Evolutionary conservation across 2,797 vertebrate species (phyloP), one percentile per base, ranked within the genome.

Genomic region (Myripristis murdjan): DNA sequence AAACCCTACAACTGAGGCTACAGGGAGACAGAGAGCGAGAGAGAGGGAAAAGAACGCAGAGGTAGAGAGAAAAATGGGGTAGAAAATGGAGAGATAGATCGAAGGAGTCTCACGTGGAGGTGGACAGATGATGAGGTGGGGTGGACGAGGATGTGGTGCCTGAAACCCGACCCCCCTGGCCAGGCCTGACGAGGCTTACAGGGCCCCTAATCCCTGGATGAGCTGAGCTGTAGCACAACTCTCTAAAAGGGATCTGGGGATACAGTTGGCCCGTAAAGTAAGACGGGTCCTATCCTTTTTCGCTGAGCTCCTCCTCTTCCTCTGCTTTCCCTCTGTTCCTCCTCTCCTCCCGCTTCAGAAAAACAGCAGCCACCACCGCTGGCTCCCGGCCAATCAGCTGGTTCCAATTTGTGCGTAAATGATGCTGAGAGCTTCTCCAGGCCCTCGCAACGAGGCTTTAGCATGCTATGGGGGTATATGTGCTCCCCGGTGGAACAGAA

Each of bases 371-470:
- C 83, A 74, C 78, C 81, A 57, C 46, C 4, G 62, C 79, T 93
- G 91, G 92, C 89, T 57, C 22, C 1, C 18, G 6, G 83, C 93
- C 93, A 91, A 92, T 94, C 93, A 94, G 91, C 93, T 93, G 93
- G 83, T 90, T 92, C 81, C 81, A 88, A 93, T 93, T 93, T 91
- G 83, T 74, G 75, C 78, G 61, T 73, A 74, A 80, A 88, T 41
- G 63, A 63, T 56, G 73, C 47, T 79, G 75, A 89, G 81, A 73
- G 74, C 76, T 88, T 86, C 73, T 73, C 55, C 77, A 77, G 79
- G 76, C 79, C 66, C 74, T 49, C 56, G 61, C 81, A 70, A 76
- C 24, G 67, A 82, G 86, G 84, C 64, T 81, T 82, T 90, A 86
- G 89, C 90, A 89, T 91, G 89, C 84, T 75, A 90, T 85, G 81